phyloP scores from a whole-genome alignment of 2,888 invertebrate species.

The Macrostomum cliftonense region DNA sequence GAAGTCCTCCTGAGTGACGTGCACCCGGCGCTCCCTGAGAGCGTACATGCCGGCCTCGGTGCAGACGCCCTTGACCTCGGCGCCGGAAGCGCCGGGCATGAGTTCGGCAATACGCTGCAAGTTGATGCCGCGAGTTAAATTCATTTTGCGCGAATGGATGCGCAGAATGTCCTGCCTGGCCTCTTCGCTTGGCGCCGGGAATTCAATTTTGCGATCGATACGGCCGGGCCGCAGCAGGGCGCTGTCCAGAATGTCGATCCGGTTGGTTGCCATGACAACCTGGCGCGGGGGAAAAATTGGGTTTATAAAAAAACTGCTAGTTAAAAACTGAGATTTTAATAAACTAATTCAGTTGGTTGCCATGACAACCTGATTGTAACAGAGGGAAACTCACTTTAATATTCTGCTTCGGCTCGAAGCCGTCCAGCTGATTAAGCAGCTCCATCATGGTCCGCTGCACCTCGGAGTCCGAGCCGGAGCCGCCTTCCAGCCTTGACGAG shows the following conservation, averaged over 20 bases:
- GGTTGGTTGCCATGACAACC: conserved; percentile 95
- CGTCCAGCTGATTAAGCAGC: conserved; percentile 86
- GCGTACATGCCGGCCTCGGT: conserved; percentile 99
- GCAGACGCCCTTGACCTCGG: conserved; percentile 95
- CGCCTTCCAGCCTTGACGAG: conserved; percentile 81
- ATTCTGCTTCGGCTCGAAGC: conserved; percentile 97
- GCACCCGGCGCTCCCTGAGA: conserved; percentile 80
- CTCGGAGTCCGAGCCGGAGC: conserved; percentile 81
- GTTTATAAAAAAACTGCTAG: too few species aligned
- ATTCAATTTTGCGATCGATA: conserved; percentile 98
- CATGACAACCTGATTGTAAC: too few species aligned
- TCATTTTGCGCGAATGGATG: conserved; percentile 98
- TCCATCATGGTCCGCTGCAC: conserved; percentile 98
- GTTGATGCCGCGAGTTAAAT: conserved; percentile 91
- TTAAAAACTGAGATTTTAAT: too few species aligned
- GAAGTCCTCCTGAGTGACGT: conserved; percentile 98
- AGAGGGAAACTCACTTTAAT: conserved; percentile 55
- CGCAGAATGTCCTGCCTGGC: conserved; percentile 89
- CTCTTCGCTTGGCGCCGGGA: conserved; percentile 97
- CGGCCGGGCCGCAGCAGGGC: conserved; percentile 87
- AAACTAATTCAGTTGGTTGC: too few species aligned
- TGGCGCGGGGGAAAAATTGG: too few species aligned
- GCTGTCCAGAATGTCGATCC: conserved; percentile 93
- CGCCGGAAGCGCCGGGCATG: conserved; percentile 98
- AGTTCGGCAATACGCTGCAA: conserved; percentile 91